Evolutionary conservation across 2,113 vertebrate species (phyloP), one percentile per base, ranked within the genome.

Genomic region (Upupa epops): DNA sequence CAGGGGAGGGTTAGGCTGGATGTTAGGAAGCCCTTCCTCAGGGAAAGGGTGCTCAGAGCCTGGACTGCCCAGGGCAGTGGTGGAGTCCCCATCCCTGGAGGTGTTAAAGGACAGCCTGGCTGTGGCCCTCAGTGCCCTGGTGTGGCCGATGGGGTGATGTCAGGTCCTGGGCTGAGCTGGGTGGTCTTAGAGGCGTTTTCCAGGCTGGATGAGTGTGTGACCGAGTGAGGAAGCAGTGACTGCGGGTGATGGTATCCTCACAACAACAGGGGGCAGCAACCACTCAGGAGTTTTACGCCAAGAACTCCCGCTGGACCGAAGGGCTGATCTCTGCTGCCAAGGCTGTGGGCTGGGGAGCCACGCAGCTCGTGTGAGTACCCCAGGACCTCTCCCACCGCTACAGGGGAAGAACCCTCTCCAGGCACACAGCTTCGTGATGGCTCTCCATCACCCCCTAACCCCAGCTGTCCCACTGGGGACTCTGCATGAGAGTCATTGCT

Each of bases 251-350:
- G 56, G 91, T 55, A n/a, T 31, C 68, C 18, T 83, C 4, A 0
- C 71, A 92, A 90, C 96, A 76, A 85, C 90, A 99, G 99, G 99
- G 99, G 61, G 99, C 98, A 93, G 99, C 99, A 80, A 98, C 98
- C 17, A 97, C 98, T 34, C 98, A 98, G 94, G 99, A 99, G 96
- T 99, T 99, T 88, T 99, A 99, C 0, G 99, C 99, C 94, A 98
- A 98, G 96, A 99, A 99, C 97, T 99, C 99, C 0, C 98, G 99
- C 80, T 99, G 99, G 99, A 99, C 99, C 0, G 99, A 99, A 96
- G 99, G 99, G 42, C 98, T 99, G 81, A 99, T 99, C 94, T 99
- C 99, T 6, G 99, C 99, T 24, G 98, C 99, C 86, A 99, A 99
- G 95, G 99, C 99, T 0, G 99, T 99, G 69, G 99, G 99, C 95